Evolutionary conservation across 2,113 vertebrate species (phyloP).

Genomic region (Xenopus laevis): DNA sequence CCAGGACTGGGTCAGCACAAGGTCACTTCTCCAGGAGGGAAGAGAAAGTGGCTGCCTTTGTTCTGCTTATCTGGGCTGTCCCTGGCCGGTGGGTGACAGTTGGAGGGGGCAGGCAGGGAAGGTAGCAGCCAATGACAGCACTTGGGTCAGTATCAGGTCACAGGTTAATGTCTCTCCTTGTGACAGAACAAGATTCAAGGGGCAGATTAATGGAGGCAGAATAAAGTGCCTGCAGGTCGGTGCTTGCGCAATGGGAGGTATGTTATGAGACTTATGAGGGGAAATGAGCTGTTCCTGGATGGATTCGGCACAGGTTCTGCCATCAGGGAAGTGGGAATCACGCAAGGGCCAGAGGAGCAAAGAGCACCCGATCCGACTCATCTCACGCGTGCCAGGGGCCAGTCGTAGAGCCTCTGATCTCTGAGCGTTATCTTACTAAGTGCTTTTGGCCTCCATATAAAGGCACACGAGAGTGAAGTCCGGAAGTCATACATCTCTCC

Average conservation of each 20-base stretch:
- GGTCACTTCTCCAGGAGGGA: constrained; percentile 46
- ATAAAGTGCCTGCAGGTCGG: constrained; percentile 32
- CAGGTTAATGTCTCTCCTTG: rapidly evolving
- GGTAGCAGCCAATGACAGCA: constrained; percentile 37
- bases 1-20: constrained; percentile 47
- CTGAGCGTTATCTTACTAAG: constrained; percentile 11
- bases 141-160: constrained; percentile 47
- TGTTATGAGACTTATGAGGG: constrained; percentile 27
- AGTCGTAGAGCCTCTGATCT: background rate
- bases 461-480: constrained; percentile 1
- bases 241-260: constrained; percentile 14
- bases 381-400: constrained; percentile 19
- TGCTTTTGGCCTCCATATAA: constrained; percentile 31
- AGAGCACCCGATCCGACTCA: constrained; percentile 30
- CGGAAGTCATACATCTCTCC: background rate
- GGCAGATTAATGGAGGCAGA: constrained; percentile 24
- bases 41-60: constrained; percentile 48
- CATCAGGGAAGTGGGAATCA: background rate
- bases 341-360: background rate
- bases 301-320: constrained; percentile 21
- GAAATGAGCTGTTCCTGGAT: constrained; percentile 33
- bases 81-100: constrained; percentile 6
- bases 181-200: constrained; percentile 19
- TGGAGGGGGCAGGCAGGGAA: background rate
- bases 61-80: constrained; percentile 38